A percentile compares a stretch with the other conserved stretches of the same genome.
phyloP scores from a whole-genome alignment of 2,797 vertebrate genomes.

The Acanthurus tractus region DNA sequence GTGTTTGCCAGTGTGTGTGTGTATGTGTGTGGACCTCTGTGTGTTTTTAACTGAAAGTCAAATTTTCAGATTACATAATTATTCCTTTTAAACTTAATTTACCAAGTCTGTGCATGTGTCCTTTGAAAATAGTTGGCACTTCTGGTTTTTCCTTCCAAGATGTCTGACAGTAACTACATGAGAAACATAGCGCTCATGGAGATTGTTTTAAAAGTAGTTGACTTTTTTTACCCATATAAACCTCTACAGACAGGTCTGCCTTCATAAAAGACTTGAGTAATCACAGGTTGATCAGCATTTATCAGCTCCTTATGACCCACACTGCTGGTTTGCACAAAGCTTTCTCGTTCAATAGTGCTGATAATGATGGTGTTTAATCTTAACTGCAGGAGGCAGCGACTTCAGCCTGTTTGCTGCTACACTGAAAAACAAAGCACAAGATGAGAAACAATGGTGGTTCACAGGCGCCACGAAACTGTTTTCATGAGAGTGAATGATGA shows the following conservation, averaged over 20 bases:
- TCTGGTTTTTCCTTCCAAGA: background rate
- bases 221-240: background rate
- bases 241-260: too few relatives aligned
- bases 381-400: constrained; percentile 30
- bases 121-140: background rate
- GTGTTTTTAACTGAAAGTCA: constrained; percentile 11
- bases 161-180: background rate
- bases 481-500: constrained; percentile 5
- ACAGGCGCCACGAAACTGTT: background rate
- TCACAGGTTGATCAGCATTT: background rate
- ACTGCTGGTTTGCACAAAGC: constrained; percentile 17
- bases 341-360: constrained; percentile 11
- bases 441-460: background rate
- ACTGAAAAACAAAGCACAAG: background rate
- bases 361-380: constrained; percentile 62
- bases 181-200: background rate
- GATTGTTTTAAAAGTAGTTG: background rate
- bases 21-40: constrained; percentile 3
- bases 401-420: constrained; percentile 24
- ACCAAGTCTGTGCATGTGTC: background rate
- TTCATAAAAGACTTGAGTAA: background rate
- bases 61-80: constrained; percentile 21
- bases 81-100: constrained; percentile 23
- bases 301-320: background rate
- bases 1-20: constrained; percentile 15